Conservation (phyloP, 2,888 invertebrate species). For the Epirrhoe tristata region DNA sequence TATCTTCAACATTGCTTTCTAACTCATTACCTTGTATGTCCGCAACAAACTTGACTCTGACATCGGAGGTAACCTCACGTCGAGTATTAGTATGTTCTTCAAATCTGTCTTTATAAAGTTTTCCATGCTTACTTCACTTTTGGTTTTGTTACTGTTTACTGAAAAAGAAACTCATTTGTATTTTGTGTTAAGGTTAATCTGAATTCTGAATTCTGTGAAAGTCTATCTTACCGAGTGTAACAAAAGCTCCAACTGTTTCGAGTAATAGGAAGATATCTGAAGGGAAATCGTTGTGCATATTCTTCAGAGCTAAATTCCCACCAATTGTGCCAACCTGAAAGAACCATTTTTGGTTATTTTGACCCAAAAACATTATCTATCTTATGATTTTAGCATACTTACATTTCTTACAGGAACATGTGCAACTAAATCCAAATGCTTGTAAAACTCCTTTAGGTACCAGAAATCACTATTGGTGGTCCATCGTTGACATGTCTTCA, state of each 20-base stretch:
- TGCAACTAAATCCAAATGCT: slow-evolving; percentile 89
- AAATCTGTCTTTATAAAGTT: slow-evolving; percentile 74
- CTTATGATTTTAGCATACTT: slow-evolving; percentile 55
- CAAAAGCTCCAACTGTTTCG: slow-evolving; percentile 84
- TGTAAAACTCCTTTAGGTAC: slow-evolving; percentile 85
- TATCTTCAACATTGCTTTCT: neutral
- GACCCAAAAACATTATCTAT: slow-evolving; percentile 3
- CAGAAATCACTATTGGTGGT: slow-evolving; percentile 78
- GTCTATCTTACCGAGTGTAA: slow-evolving; percentile 83
- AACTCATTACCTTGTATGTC: slow-evolving; percentile 71
- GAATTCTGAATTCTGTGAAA: too few relatives aligned
- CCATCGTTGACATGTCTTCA: slow-evolving; percentile 72
- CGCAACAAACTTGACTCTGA: slow-evolving; percentile 65
- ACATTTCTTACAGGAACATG: slow-evolving; percentile 90
- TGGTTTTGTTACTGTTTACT: slow-evolving; percentile 58
- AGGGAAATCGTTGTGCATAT: slow-evolving; percentile 88
- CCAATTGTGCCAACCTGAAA: slow-evolving; percentile 88
- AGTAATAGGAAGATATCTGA: slow-evolving; percentile 90
- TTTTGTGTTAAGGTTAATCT: neutral
- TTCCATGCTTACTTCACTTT: slow-evolving; percentile 55
- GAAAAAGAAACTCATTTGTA: slow-evolving; percentile 43
- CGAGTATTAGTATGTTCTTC: slow-evolving; percentile 71
- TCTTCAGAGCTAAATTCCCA: slow-evolving; percentile 89
- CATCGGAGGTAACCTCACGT: slow-evolving; percentile 77
- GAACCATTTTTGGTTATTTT: neutral